Evolutionary conservation across 2,888 invertebrate genomes (phyloP).

Genomic region (Cataglyphis albicans): DNA sequence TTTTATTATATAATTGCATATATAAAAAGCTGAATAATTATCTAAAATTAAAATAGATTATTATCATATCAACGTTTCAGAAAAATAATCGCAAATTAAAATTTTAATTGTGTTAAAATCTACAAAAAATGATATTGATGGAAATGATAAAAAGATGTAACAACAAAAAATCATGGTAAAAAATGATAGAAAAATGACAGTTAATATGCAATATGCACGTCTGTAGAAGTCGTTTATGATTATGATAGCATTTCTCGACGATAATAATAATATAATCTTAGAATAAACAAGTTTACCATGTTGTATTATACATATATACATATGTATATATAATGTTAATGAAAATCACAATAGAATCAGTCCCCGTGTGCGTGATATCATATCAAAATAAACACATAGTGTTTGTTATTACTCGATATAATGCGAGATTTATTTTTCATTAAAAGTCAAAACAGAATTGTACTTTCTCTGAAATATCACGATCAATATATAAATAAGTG

Average conservation of each 20-base stretch:
- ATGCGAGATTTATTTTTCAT: background rate
- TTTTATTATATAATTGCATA: background rate
- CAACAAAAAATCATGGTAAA: background rate
- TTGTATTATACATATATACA: too few species aligned
- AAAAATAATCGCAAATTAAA: background rate
- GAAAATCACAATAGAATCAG: background rate
- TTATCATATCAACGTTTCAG: background rate
- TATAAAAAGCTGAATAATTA: background rate
- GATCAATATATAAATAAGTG: background rate
- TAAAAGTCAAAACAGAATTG: background rate
- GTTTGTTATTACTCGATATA: background rate
- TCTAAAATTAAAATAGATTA: constrained; percentile 1
- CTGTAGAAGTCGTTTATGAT: background rate
- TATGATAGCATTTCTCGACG: background rate
- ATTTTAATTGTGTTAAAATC: background rate
- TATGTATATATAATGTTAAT: too few species aligned
- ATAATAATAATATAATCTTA: background rate
- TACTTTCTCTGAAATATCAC: background rate
- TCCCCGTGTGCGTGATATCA: background rate
- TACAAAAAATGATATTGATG: too few species aligned
- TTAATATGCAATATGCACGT: background rate
- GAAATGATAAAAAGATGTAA: background rate
- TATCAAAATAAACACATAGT: background rate
- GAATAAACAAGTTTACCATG: background rate
- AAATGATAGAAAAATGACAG: background rate